Evolutionary conservation across 2,113 vertebrate genomes (phyloP), one percentile per base, ranked within the genome.

Genomic region (Pygoscelis antarcticus): DNA sequence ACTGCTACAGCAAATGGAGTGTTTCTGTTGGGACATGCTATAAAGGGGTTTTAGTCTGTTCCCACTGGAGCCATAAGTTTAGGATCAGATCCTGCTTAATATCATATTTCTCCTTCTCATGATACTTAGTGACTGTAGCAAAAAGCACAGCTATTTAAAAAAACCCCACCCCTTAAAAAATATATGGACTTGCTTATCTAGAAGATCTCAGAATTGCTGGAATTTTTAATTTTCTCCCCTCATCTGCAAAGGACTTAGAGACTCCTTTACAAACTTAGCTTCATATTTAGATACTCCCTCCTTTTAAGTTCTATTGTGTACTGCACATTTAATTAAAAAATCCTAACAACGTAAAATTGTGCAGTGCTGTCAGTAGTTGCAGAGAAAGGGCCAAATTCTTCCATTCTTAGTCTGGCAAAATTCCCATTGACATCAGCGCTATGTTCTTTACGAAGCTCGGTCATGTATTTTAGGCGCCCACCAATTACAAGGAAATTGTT

Each of bases 91-190:
- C 83, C 78, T 75, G 81, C 78, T 96, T 95, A 95, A 90, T 95
- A 96, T 96, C 81, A 47, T 93, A 77, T 95, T 96, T 97, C 94
- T 95, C 81, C 93, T 97, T 91, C 94, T 95, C 58, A 10, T 95
- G 89, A 80, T 96, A 77, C 69, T 96, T 94, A 85, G 21, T 92
- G 69, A 78, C 89, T 79, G 61, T 29, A 87, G 89, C 60, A 91
- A 80, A 93, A 94, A 95, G n/a, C 21, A 60, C 14, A 80, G 26
- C 32, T 66, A 85, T 83, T 94, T 55, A 29, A 86, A 95, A 89
- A 58, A 13, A 0, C 0, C 0, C 4, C 7, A 7, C 5, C 25
- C 36, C 30, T 69, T 86, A 62, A 94, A 85, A 84, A 89, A 93
- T 77, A 87, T 26, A 77, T 27, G 20, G 74, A 83, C 75, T 81